Evolutionary conservation across 1,140 invertebrate species (phyloP).

Genomic region (Parasteatoda tepidariorum): DNA sequence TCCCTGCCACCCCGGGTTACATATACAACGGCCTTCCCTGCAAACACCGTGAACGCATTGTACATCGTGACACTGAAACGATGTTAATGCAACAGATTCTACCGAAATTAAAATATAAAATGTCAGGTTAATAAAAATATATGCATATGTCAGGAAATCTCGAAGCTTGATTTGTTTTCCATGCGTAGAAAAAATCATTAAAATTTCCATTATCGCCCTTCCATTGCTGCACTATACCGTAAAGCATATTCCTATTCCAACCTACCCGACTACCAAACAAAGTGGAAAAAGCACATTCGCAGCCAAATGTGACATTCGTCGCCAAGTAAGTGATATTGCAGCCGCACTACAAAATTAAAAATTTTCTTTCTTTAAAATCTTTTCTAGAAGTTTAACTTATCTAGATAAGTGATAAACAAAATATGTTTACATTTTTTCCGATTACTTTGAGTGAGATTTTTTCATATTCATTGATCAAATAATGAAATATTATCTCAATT

Average conservation of each 20-base stretch:
- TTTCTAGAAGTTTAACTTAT: no score
- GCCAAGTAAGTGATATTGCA: neutral
- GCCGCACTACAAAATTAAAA: no score
- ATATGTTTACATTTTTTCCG: no score
- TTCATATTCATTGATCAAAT: no score
- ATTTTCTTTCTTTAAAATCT: no score
- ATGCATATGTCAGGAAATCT: conserved; percentile 13
- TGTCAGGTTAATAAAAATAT: conserved; percentile 41
- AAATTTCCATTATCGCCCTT: conserved; percentile 57
- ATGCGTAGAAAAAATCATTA: conserved; percentile 49
- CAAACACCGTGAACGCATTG: conserved; percentile 80
- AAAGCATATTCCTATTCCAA: conserved; percentile 47
- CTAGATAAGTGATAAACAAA: no score
- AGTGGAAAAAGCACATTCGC: no score
- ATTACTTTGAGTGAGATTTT: no score
- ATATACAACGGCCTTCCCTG: conserved; percentile 86
- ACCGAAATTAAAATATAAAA: conserved; percentile 8
- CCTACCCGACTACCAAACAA: conserved; percentile 2
- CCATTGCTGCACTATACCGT: conserved; percentile 55
- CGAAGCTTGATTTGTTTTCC: conserved; percentile 32
- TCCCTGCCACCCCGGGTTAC: conserved; percentile 90
- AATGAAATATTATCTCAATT: no score
- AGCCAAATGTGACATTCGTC: neutral
- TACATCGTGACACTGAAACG: conserved; percentile 62
- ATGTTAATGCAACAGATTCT: conserved; percentile 32